A percentile compares a stretch with the other conserved stretches of the same genome.
These are phyloP conservation scores for Brachyistius frenatus DNA, from an alignment of 2,113 vertebrate genomes.

Conservation along the genomic window DNA sequence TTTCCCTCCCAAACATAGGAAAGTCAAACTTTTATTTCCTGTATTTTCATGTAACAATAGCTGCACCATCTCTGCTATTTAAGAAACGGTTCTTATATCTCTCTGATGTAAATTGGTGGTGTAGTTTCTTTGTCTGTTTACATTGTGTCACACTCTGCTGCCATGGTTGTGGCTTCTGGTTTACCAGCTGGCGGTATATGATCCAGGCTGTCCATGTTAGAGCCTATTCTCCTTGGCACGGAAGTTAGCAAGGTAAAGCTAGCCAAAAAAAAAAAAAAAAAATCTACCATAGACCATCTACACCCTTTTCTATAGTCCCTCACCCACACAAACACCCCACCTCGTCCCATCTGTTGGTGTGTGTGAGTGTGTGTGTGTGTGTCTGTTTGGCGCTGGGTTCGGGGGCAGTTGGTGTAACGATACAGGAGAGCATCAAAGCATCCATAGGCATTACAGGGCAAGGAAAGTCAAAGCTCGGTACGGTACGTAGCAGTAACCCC, in stretches of 20 bases:
- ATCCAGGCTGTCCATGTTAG: constrained; percentile 62
- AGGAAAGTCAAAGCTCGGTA: constrained; percentile 35
- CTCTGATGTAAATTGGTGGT: not conserved
- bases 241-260: constrained; percentile 49
- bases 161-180: constrained; percentile 44
- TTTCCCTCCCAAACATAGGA: not conserved
- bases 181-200: constrained; percentile 68
- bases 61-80: not conserved
- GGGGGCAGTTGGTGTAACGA: constrained; percentile 73
- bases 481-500: constrained; percentile 12
- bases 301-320: constrained; percentile 51
- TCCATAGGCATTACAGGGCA: constrained; percentile 63
- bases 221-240: constrained; percentile 68
- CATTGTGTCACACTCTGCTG: constrained; percentile 31
- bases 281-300: constrained; percentile 40
- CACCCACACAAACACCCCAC: constrained; percentile 59
- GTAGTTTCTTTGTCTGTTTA: constrained; percentile 11
- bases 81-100: too few relatives aligned
- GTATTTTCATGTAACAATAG: not conserved
- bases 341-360: constrained; percentile 76
- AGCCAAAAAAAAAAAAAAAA: constrained; percentile 43
- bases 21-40: not conserved
- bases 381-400: constrained; percentile 49
- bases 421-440: constrained; percentile 55
- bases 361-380: constrained; percentile 34